A percentile compares a stretch with the other conserved stretches of the same genome.
Conservation (phyloP, 1,140 invertebrate species). For the Cyphomyrmex costatus region DNA sequence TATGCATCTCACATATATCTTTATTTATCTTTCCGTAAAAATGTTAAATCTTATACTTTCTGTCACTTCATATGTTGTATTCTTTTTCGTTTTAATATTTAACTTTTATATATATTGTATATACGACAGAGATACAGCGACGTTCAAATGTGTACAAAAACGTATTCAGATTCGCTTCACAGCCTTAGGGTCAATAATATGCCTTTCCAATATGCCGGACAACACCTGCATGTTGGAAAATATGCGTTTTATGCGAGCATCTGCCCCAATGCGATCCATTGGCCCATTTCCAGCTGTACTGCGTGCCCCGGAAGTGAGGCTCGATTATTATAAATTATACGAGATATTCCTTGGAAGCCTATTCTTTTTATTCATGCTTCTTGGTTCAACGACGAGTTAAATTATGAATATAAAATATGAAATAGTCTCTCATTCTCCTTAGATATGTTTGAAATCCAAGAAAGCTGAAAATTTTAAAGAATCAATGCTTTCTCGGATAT, state of each 20-base stretch:
- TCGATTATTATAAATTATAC: constrained; percentile 57
- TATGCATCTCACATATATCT: neutral
- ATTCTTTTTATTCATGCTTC: neutral
- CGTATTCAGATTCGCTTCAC: constrained; percentile 32
- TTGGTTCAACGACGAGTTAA: neutral
- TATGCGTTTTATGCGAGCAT: constrained; percentile 59
- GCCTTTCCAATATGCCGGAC: constrained; percentile 18
- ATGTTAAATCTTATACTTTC: neutral
- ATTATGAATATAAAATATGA: constrained; percentile 1
- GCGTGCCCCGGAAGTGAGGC: constrained; percentile 21
- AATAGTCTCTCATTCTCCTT: neutral
- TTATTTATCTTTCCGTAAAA: neutral
- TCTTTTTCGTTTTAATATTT: neutral
- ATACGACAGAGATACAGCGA: neutral
- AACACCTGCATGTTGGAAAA: constrained; percentile 70
- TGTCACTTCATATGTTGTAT: neutral
- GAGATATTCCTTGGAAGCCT: constrained; percentile 13
- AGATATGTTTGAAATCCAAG: neutral
- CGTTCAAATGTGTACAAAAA: neutral
- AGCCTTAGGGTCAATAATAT: constrained; percentile 34
- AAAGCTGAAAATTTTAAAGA: neutral
- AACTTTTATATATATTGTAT: no score
- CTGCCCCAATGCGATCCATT: constrained; percentile 62
- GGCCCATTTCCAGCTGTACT: constrained; percentile 69
- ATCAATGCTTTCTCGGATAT: neutral